phyloP scores from a whole-genome alignment of 2,888 invertebrate genomes.

The Mesochorus sp. region DNA sequence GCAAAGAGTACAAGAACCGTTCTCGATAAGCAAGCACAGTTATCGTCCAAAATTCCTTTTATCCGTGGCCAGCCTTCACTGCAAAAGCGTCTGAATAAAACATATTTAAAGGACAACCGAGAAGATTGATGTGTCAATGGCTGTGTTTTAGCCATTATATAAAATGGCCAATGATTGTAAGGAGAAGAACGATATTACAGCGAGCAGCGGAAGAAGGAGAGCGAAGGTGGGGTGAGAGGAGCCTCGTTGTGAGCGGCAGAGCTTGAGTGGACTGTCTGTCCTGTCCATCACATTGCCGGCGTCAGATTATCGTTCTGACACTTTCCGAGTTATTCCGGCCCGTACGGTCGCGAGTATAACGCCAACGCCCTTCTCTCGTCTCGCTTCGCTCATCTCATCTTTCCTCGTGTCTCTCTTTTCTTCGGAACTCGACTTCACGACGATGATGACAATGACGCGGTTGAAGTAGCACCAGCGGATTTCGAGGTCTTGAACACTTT shows the following conservation, averaged over 20 bases:
- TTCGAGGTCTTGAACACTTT: constrained; percentile 11
- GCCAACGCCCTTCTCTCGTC: constrained; percentile 61
- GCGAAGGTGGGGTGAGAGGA: constrained; percentile 44
- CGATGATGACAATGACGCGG: constrained; percentile 45
- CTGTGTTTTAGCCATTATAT: constrained; percentile 12
- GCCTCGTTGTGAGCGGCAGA: constrained; percentile 60
- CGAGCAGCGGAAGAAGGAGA: constrained; percentile 47
- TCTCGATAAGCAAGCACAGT: too few species aligned
- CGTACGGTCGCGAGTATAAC: constrained; percentile 66
- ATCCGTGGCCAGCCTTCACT: too few species aligned
- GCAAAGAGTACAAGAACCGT: too few species aligned
- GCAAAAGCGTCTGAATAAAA: too few species aligned
- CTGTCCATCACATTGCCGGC: constrained; percentile 80
- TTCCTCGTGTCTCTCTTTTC: constrained; percentile 50
- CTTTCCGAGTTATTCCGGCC: constrained; percentile 81
- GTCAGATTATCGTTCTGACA: constrained; percentile 83
- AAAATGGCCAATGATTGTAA: constrained; percentile 43
- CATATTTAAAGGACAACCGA: not conserved
- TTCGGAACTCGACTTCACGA: constrained; percentile 44
- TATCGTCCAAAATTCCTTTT: too few species aligned
- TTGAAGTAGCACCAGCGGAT: constrained; percentile 1
- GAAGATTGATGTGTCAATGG: not conserved
- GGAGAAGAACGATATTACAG: constrained; percentile 2
- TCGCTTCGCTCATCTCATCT: constrained; percentile 54
- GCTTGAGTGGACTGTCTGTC: constrained; percentile 75